These are phyloP conservation scores for Phylloscopus trochiloides DNA, from an alignment of 2,113 vertebrate genomes.

Conservation along the genomic window DNA sequence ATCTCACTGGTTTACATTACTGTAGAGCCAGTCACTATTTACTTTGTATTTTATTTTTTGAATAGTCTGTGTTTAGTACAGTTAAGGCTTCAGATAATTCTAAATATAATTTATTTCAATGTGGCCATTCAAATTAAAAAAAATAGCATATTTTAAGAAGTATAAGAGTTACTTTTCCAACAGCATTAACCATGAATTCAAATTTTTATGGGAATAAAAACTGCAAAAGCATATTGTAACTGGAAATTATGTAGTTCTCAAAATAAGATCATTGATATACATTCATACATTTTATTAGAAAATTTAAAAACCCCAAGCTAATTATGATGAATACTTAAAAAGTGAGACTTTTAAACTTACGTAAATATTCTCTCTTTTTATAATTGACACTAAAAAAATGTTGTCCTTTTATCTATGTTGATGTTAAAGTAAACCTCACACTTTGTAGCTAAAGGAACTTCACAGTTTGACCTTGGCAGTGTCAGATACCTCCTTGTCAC, in stretches of 20 bases:
- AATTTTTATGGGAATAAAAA: neutral
- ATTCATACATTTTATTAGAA: neutral
- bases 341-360: neutral
- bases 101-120: neutral
- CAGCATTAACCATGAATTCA: neutral
- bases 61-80: neutral
- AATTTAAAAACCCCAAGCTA: fast-evolving
- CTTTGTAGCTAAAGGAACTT: neutral
- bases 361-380: neutral
- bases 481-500: neutral
- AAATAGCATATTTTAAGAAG: neutral
- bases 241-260: neutral
- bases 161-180: neutral
- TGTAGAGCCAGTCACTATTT: neutral
- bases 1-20: neutral
- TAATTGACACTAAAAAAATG: neutral
- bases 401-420: neutral
- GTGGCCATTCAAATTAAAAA: neutral
- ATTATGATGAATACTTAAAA: neutral
- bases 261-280: neutral
- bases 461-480: neutral
- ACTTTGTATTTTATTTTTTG: neutral
- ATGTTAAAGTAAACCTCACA: neutral
- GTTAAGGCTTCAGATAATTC: neutral
- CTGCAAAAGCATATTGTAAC: neutral